phyloP scores from a whole-genome alignment of 2,888 invertebrate species.

The Anaspis maculata region DNA sequence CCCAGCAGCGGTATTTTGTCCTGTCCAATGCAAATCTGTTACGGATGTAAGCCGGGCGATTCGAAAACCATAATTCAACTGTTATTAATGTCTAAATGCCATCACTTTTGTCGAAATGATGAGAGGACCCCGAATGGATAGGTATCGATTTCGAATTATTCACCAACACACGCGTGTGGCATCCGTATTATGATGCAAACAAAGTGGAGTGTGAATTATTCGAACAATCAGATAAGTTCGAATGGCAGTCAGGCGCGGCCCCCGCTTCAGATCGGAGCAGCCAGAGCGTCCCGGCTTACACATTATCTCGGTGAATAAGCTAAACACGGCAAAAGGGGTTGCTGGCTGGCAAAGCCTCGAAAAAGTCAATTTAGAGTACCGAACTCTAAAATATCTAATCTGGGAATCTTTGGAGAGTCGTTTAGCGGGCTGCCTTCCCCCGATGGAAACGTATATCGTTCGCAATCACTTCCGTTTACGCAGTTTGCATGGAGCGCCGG shows the following conservation, averaged over 20 bases:
- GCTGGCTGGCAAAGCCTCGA: too few species aligned
- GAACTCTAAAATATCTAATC: conserved; percentile 39
- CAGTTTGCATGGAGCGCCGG: conserved; percentile 26
- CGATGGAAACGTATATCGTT: conserved; percentile 30
- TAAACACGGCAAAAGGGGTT: conserved; percentile 18
- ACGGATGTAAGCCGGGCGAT: too few species aligned
- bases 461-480: conserved; percentile 34
- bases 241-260: conserved; percentile 6
- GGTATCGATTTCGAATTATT: too few species aligned
- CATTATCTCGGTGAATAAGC: conserved; percentile 16
- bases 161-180: too few species aligned
- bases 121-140: too few species aligned
- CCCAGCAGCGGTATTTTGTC: too few species aligned
- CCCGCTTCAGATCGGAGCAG: conserved; percentile 13
- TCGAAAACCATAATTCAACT: too few species aligned
- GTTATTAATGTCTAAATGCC: too few species aligned
- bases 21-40: too few species aligned
- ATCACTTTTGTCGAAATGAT: too few species aligned
- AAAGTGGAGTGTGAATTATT: conserved; percentile 17
- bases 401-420: conserved; percentile 39
- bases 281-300: too few species aligned
- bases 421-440: conserved; percentile 30
- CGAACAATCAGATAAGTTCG: conserved; percentile 13
- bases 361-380: conserved; percentile 38
- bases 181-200: conserved; percentile 14